Percentiles rank a stretch among this genome's conserved stretches.
phyloP scores from a whole-genome alignment of 92 coral and sea anemone genomes.

The Epizoanthus illoricatus region DNA sequence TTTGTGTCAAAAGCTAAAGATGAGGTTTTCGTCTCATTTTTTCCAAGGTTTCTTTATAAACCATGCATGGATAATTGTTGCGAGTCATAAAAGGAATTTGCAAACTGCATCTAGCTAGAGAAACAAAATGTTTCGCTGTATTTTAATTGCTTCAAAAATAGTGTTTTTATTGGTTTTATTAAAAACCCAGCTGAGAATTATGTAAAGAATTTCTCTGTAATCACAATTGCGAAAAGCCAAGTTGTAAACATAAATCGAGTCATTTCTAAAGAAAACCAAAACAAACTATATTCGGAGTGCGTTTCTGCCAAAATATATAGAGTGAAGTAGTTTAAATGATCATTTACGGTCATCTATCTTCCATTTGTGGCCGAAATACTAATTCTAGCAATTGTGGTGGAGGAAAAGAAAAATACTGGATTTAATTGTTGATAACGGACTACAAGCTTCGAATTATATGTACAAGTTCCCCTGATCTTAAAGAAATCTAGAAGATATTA shows the following conservation, averaged over 20 bases:
- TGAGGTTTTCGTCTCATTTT: not conserved
- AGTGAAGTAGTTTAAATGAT: not conserved
- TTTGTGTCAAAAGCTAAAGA: not conserved
- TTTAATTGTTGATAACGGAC: not conserved
- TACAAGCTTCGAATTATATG: not conserved
- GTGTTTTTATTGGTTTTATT: constrained; percentile 15
- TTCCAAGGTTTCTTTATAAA: not conserved
- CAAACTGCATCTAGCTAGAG: not conserved
- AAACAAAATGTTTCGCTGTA: not conserved
- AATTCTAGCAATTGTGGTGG: not conserved
- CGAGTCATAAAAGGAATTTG: not conserved
- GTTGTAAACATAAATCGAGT: not conserved
- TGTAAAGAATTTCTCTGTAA: constrained; percentile 6
- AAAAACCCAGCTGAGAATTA: constrained; percentile 28
- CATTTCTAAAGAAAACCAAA: not conserved
- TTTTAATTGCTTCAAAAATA: constrained; percentile 19
- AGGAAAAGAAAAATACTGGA: not conserved
- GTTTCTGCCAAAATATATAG: not conserved
- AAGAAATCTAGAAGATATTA: not conserved
- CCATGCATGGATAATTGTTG: not conserved
- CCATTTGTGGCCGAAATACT: not conserved
- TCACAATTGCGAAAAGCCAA: constrained; percentile 3
- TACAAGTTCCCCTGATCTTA: not conserved
- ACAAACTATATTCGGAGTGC: not conserved
- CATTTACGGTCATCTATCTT: no score